Conservation (phyloP, 2,888 invertebrate species). For the Sarcophaga rosellei region DNA sequence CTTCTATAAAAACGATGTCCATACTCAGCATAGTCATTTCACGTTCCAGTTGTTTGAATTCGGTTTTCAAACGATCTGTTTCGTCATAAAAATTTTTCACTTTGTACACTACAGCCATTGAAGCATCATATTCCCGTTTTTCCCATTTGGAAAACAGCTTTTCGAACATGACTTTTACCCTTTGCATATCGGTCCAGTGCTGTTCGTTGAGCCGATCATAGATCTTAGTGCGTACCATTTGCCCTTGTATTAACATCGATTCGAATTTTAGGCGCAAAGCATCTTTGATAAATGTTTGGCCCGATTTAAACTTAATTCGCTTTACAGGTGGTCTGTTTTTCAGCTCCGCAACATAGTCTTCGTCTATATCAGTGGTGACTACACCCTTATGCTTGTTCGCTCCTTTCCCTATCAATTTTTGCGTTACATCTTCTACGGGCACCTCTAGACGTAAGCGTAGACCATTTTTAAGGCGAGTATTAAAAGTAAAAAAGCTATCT, state of each 20-base stretch:
- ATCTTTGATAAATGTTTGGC: conserved; percentile 75
- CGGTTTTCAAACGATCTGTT: conserved; percentile 75
- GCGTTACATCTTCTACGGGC: conserved; percentile 72
- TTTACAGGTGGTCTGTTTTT: conserved; percentile 75
- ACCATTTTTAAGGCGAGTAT: conserved; percentile 76
- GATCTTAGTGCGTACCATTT: conserved; percentile 78
- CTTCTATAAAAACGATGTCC: conserved; percentile 80
- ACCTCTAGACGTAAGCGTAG: conserved; percentile 78
- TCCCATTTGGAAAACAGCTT: conserved; percentile 79
- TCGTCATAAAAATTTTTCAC: conserved; percentile 78
- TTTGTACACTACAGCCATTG: conserved; percentile 77
- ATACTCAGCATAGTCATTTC: conserved; percentile 76
- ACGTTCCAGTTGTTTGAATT: conserved; percentile 73
- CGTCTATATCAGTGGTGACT: conserved; percentile 79
- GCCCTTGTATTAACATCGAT: conserved; percentile 77
- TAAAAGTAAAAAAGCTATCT: conserved; percentile 79
- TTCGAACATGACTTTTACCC: conserved; percentile 74
- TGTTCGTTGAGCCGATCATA: conserved; percentile 76
- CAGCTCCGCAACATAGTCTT: conserved; percentile 79
- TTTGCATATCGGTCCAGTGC: conserved; percentile 76
- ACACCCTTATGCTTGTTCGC: conserved; percentile 72
- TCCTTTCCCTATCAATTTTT: conserved; percentile 74
- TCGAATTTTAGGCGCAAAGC: conserved; percentile 79
- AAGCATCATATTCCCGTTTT: conserved; percentile 77
- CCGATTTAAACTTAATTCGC: conserved; percentile 76